Percentiles rank a stretch among this genome's conserved stretches.
Conservation (phyloP, 2,888 invertebrate genomes). For the Yponomeuta sedellus region DNA sequence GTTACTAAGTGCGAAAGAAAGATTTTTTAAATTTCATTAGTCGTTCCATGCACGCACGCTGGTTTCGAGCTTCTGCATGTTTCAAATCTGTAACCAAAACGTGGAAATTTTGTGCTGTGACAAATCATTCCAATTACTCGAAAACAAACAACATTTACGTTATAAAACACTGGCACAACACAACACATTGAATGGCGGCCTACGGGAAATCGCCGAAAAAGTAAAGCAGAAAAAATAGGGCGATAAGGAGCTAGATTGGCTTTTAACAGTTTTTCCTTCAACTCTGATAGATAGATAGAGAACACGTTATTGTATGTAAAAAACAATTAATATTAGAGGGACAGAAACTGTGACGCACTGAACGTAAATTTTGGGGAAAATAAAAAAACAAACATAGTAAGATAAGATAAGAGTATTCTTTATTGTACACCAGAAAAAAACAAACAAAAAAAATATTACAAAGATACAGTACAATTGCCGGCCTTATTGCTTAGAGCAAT, state of each 20-base stretch:
- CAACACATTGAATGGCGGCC: background rate
- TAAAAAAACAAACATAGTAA: no score
- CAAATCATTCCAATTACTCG: background rate
- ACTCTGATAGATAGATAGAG: background rate
- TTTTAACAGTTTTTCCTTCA: background rate
- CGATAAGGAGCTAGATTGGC: constrained; percentile 12
- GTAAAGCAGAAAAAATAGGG: constrained; percentile 34
- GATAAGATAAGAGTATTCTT: no score
- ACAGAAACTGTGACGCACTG: no score
- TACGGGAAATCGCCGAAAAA: constrained; percentile 1
- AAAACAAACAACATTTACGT: constrained; percentile 8
- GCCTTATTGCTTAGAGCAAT: no score
- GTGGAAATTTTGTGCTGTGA: background rate
- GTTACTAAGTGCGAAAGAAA: no score
- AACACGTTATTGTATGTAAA: background rate
- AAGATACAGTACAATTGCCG: no score
- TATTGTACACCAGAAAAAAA: no score
- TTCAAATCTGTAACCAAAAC: background rate
- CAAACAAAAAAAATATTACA: no score
- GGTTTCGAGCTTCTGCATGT: background rate
- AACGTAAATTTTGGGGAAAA: no score
- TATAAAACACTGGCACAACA: constrained; percentile 3
- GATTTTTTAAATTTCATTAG: no score
- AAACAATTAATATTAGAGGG: no score
- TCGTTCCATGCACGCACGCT: no score